phyloP scores from a whole-genome alignment of 2,797 vertebrate species.

The Sphaeramia orbicularis region DNA sequence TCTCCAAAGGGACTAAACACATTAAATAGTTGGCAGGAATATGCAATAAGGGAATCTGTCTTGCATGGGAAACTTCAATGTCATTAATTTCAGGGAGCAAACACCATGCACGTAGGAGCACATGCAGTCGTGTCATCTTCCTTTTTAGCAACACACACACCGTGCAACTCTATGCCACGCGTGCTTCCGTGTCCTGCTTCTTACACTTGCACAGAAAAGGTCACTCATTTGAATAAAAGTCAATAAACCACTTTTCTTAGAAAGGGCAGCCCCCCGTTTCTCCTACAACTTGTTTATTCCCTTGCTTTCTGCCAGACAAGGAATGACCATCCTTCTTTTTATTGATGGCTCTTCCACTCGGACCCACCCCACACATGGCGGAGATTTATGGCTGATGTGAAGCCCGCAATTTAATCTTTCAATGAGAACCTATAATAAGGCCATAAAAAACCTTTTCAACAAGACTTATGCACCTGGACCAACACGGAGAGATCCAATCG shows the following conservation, averaged over 20 bases:
- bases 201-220: conserved; percentile 73
- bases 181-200: conserved; percentile 46
- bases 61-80: background rate
- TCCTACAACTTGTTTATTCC: conserved; percentile 77
- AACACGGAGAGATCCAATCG: conserved; percentile 64
- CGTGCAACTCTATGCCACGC: conserved; percentile 23
- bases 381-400: conserved; percentile 74
- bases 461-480: conserved; percentile 58
- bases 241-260: conserved; percentile 73
- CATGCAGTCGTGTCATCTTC: background rate
- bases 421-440: conserved; percentile 73
- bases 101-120: conserved; percentile 3
- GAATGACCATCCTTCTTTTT: conserved; percentile 66
- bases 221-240: conserved; percentile 85
- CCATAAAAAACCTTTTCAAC: conserved; percentile 72
- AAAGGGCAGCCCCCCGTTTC: conserved; percentile 74
- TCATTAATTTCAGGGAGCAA: conserved; percentile 29
- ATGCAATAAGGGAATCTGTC: conserved; percentile 16
- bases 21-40: conserved; percentile 35
- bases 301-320: conserved; percentile 64
- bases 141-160: conserved; percentile 7
- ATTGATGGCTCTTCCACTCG: conserved; percentile 71
- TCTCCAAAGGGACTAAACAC: conserved; percentile 26
- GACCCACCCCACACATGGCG: conserved; percentile 60
- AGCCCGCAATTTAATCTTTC: conserved; percentile 77